phyloP scores from a whole-genome alignment of 2,797 vertebrate genomes.

The Sebastes matsubarae region DNA sequence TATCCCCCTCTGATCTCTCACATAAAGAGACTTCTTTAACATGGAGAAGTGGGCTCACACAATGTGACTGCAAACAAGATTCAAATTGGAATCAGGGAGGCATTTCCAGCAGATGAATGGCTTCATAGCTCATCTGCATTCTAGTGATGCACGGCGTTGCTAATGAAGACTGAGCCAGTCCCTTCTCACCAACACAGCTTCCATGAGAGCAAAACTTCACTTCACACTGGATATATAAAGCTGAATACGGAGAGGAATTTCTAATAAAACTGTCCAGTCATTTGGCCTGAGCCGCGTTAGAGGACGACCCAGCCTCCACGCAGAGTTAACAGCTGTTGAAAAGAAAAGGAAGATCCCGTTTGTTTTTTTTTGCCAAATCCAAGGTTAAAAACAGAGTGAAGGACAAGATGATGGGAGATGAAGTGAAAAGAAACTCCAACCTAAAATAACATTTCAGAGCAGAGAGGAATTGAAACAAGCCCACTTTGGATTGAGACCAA shows the following conservation, averaged over 20 bases:
- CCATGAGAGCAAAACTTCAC: conserved; percentile 57
- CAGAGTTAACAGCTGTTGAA: conserved; percentile 34
- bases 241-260: conserved; percentile 29
- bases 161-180: conserved; percentile 80
- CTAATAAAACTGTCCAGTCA: conserved; percentile 31
- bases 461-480: conserved; percentile 31
- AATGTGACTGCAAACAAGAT: conserved; percentile 84
- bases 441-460: conserved; percentile 35
- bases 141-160: conserved; percentile 71
- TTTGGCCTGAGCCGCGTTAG: conserved; percentile 16
- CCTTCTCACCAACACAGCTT: conserved; percentile 56
- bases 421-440: conserved; percentile 13
- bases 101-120: conserved; percentile 82
- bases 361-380: not conserved
- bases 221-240: conserved; percentile 41
- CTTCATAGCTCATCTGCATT: conserved; percentile 83
- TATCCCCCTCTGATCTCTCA: conserved; percentile 83
- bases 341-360: conserved; percentile 22
- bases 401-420: conserved; percentile 28
- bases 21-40: conserved; percentile 83
- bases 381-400: conserved; percentile 41
- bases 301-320: not conserved
- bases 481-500: conserved; percentile 46
- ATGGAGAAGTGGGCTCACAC: conserved; percentile 79
- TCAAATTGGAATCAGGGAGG: conserved; percentile 83